Evolutionary conservation across 1,140 invertebrate species (phyloP), one percentile per base, ranked within the genome.

Genomic region (Gonioctena quinquepunctata): DNA sequence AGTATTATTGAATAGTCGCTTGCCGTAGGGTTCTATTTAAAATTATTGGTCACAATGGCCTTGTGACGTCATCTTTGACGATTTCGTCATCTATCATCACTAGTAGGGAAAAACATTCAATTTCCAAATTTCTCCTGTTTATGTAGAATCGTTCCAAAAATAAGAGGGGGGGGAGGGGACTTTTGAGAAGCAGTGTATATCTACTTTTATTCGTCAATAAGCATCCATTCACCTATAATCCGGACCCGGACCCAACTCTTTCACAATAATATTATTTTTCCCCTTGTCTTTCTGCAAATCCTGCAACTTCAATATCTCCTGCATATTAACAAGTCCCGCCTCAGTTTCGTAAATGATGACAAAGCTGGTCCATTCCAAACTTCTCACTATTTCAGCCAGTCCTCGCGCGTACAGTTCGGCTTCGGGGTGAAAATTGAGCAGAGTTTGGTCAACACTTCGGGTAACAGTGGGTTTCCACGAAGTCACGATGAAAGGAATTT

Each of bases 301-400:
- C 70, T 90, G 87, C 65, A 89, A 84, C 83, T 94, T 93, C 2
- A 98, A 81, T 2, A 96, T 87, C 74, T 93, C 92, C 83, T 96
- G 94, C 13, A 97, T 85, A 54, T 92, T 87, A 33, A 94, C 89
- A 2, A 98, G 83, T 79, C 93, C 87, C 56, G 90, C 90, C 62
- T 93, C 89, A 33, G 90, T 87, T 80, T 96, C 92, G 78, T 96
- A 97, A 6, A 96, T 82, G n/a, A 94, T 89, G 0, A 92, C 91
- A 75, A 93, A 96, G 62, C 87, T 89, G 48, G 88, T 88, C 94
- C 94, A 97, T 23, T 90, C 86, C 82, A 92, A 89, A 72, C 90
- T 87, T 70, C 89, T 86, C 3, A 95, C 87, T 25, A 96, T 84
- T 61, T 91, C 91, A 0, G 90, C 87, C 59, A 90, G 89, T 11